phyloP scores from a whole-genome alignment of 2,797 vertebrate genomes.

The Arrhamphus sclerolepis region DNA sequence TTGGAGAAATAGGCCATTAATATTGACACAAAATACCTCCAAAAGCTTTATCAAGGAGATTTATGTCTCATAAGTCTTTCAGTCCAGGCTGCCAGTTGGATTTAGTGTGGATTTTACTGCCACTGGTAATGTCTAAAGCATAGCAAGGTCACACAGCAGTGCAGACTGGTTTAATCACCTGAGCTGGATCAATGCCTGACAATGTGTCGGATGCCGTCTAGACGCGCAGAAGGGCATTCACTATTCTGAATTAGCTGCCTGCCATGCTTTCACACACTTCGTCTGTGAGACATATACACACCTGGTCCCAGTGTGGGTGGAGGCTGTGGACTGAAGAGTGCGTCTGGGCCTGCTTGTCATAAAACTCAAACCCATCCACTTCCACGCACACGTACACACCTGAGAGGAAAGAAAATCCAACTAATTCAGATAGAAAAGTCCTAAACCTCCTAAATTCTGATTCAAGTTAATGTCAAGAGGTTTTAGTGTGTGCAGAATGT shows the following conservation, averaged over 20 bases:
- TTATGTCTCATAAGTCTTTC: conserved; percentile 8
- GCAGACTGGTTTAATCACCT: conserved; percentile 28
- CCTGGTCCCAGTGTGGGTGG: conserved; percentile 82
- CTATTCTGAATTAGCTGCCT: neutral
- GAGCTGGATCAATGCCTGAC: conserved; percentile 10
- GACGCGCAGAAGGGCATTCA: conserved; percentile 39
- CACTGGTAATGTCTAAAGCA: neutral
- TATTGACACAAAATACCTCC: neutral
- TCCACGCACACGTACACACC: conserved; percentile 78
- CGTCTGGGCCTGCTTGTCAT: conserved; percentile 74
- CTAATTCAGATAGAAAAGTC: too few relatives aligned
- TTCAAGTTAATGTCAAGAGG: too few relatives aligned
- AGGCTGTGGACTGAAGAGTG: conserved; percentile 69
- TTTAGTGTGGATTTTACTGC: conserved; percentile 37
- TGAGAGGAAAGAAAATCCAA: conserved; percentile 36
- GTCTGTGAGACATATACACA: conserved; percentile 24
- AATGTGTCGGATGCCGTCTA: conserved; percentile 51
- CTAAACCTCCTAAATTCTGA: too few relatives aligned
- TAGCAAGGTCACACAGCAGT: neutral
- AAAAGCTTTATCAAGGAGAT: neutral
- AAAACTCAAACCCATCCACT: conserved; percentile 80
- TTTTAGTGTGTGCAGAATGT: neutral
- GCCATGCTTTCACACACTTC: neutral
- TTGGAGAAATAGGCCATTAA: neutral
- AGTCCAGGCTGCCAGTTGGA: conserved; percentile 25